Percentiles rank a stretch among this genome's conserved stretches.
Conservation (phyloP, 2,888 invertebrate genomes). For the Torymus texanus region DNA sequence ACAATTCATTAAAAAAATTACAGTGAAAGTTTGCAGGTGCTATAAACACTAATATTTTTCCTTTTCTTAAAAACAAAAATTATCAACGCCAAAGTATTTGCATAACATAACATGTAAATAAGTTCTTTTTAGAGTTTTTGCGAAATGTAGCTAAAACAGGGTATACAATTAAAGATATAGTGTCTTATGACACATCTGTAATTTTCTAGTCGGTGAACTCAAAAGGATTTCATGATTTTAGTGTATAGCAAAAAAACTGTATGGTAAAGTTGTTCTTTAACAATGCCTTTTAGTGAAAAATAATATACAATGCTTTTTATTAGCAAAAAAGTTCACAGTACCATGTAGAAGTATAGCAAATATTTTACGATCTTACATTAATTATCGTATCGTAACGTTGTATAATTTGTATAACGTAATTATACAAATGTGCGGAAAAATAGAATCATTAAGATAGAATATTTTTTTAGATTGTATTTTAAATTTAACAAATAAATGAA, state of each 20-base stretch:
- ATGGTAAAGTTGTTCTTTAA: not conserved
- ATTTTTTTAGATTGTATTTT: no score
- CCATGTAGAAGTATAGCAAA: no score
- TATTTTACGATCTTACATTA: no score
- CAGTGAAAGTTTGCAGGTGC: conserved; percentile 14
- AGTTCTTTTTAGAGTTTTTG: conserved; percentile 1
- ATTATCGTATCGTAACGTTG: no score
- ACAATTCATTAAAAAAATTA: not conserved
- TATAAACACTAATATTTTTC: not conserved
- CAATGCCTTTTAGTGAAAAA: not conserved
- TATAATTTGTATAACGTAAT: no score
- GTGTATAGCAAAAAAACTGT: not conserved
- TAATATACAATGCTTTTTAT: not conserved
- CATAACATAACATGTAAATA: conserved; percentile 22
- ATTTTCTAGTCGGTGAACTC: not conserved
- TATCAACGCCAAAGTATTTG: conserved; percentile 1
- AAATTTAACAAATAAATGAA: no score
- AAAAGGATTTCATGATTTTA: not conserved
- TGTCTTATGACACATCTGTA: not conserved
- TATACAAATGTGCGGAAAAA: no score
- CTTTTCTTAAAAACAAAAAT: conserved; percentile 4
- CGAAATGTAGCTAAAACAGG: not conserved
- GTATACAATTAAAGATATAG: not conserved
- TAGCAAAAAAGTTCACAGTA: no score
- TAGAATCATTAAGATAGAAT: no score